Evolutionary conservation across 2,113 vertebrate genomes (phyloP).

Genomic region (Pseudorectes ferrugineus): DNA sequence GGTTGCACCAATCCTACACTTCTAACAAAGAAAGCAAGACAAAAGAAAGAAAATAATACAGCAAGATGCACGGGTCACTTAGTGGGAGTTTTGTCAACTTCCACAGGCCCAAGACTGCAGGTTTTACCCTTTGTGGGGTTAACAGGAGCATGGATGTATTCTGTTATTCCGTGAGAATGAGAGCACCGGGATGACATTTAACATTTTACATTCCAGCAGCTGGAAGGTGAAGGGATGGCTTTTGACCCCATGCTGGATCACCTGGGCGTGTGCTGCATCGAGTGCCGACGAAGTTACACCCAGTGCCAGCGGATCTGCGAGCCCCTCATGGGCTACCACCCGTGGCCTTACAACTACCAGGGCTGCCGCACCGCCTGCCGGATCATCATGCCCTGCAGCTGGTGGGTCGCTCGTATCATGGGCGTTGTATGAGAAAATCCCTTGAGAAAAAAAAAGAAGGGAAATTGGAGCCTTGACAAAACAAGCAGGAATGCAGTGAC

Average conservation of each 20-base stretch:
- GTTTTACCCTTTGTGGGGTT: neutral
- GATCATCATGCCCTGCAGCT: conserved; percentile 92
- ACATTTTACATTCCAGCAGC: conserved; percentile 67
- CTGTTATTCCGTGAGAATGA: neutral
- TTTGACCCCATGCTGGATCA: conserved; percentile 95
- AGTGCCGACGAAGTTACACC: conserved; percentile 87
- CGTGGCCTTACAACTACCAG: conserved; percentile 88
- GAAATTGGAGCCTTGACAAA: neutral
- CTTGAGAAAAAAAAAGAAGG: neutral
- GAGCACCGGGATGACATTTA: neutral
- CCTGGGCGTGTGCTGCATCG: conserved; percentile 88
- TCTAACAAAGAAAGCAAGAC: neutral
- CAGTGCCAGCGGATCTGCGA: conserved; percentile 92
- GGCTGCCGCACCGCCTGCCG: conserved; percentile 89
- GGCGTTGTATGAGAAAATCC: conserved; percentile 77
- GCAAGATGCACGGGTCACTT: neutral
- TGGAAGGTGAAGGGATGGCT: conserved; percentile 82
- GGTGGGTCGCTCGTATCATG: conserved; percentile 94
- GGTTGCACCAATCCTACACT: neutral
- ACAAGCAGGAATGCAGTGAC: neutral
- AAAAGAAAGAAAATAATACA: neutral
- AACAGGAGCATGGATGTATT: neutral
- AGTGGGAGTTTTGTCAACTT: neutral
- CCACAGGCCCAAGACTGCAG: neutral
- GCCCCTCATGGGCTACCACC: conserved; percentile 83